Evolutionary conservation across 1,140 invertebrate genomes (phyloP), one percentile per base, ranked within the genome.

Genomic region (Medauroidea extradentata): DNA sequence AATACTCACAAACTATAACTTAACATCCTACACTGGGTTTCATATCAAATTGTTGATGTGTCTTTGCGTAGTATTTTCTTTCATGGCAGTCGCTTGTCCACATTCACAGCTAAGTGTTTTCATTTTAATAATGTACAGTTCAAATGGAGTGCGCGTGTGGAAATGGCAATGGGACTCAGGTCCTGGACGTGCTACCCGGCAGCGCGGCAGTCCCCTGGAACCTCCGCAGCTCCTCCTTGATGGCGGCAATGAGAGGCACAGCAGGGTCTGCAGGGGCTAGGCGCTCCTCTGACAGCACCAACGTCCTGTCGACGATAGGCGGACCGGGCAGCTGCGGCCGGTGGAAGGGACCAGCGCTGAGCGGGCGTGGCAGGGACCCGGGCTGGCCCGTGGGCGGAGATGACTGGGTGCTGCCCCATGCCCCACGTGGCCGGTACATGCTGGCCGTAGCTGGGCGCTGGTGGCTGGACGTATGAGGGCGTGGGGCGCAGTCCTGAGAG

Each of bases 281-380:
- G 39, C 69, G 71, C 52, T 75, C 70, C 57, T 83, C 79, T 3
- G 74, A 25, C 18, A 57, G 24, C 25, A 57, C 44, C 2, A 56
- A 19, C 11, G 54, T 24, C 18, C 44, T 24, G 19, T 43, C 34
- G 3, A 44, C 39, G 11, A 18, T 19, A 1, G 49, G 24, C 0
- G 53, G 34, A 14, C 11, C 11, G 1, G 51, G 51, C 14, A 53
- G 18, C 14, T 53, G 23, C n/a, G 79, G 78, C 23, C 78, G 71
- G 38, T 84, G 82, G 63, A 83, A 80, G 9, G 82, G 81, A 1
- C 83, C 83, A 11, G 83, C 83, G 62, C 81, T 84, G 13, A 84
- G 67, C 1, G 83, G 82, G 53, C 79, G 50, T 0, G 68, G 60
- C 13, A 60, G 63, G 14, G 62, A 42, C 41, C 49, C 52, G 13